Conservation (phyloP, 2,797 vertebrate species). For the Schizothorax lantsangensis region DNA sequence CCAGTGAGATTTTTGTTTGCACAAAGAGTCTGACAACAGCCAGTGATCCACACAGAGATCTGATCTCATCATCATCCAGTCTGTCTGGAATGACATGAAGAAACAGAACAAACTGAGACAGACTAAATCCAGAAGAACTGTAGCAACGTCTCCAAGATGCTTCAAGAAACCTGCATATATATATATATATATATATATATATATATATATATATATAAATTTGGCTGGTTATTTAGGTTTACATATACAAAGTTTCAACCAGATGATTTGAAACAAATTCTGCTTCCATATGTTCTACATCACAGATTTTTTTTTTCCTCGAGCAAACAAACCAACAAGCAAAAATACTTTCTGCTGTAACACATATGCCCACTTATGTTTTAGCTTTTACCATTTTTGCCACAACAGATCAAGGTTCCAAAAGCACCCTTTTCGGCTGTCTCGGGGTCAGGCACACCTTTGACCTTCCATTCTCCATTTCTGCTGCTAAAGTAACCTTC, state of each 20-base stretch:
- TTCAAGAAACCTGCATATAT: too few relatives aligned
- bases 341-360: background rate
- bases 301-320: background rate
- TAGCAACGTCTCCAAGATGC: too few relatives aligned
- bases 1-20: too few relatives aligned
- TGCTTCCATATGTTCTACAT: background rate
- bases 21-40: too few relatives aligned
- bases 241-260: background rate
- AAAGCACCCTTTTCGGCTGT: conserved; percentile 34
- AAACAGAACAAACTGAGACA: too few relatives aligned
- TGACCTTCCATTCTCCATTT: conserved; percentile 39
- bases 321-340: background rate
- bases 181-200: background rate
- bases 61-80: too few relatives aligned
- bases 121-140: too few relatives aligned
- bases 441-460: conserved; percentile 51
- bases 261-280: background rate
- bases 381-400: conserved; percentile 7
- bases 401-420: background rate
- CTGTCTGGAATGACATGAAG: too few relatives aligned
- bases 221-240: background rate
- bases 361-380: conserved; percentile 5
- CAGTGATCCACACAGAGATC: too few relatives aligned
- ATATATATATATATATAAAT: background rate
- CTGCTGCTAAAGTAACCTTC: conserved; percentile 56